Evolutionary conservation across 2,113 vertebrate species (phyloP), one percentile per base, ranked within the genome.

Genomic region (Panthera leo): DNA sequence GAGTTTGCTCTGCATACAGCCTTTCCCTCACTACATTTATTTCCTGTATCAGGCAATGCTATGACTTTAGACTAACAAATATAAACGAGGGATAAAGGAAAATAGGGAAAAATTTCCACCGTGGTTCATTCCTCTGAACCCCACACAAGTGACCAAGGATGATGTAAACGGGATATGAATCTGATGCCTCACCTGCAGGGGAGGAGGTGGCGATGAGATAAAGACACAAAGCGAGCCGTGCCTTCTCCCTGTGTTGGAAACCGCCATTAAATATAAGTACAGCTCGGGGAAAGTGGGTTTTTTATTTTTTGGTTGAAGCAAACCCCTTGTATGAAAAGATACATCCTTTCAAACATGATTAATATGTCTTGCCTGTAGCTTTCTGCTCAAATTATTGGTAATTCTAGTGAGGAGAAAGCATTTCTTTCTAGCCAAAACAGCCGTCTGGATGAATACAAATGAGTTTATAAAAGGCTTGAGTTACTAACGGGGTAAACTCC

Each of bases 301-400:
- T 71, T 71, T 7, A 18, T 36, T 91, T 67, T 65, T 67, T n/a
- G 21, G 55, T 79, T 29, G 31, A 53, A 86, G 61, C 73, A 85
- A 94, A 65, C 82, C 89, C 97, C 98, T 95, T 51, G 96, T 96
- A 79, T 97, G 96, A 97, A 97, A 97, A 98, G 98, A 98, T 97
- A 94, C 94, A 96, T 95, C 97, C 96, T 98, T 98, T 80, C 96
- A 85, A 63, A 97, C 61, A 87, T 98, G 98, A 99, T 98, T 98
- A 98, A 97, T 98, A 95, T 94, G 96, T 93, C 98, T 98, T 98
- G 97, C 91, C 98, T 97, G 96, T 42, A 95, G 97, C 93, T 97
- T 98, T 98, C 98, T 98, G 91, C 92, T 98, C 29, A 5, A 78
- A 98, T 99, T 98, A 98, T 98, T 98, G 92, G 75, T 92, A 79